Conservation (phyloP, 2,888 invertebrate genomes). For the Cosmopolites sordidus region DNA sequence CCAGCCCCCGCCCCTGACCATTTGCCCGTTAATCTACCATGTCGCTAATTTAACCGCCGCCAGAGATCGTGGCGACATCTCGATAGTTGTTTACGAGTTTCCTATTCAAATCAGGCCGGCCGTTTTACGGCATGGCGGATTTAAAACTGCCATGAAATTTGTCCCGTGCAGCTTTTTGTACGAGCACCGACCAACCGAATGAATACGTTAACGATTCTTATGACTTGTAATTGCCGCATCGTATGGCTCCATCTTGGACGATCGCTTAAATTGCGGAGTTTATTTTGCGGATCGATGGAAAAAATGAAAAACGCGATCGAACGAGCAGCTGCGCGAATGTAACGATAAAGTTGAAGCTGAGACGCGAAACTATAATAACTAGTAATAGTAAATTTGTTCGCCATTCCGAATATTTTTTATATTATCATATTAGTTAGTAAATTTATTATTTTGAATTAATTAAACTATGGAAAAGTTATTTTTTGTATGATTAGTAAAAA, state of each 20-base stretch:
- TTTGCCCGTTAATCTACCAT: background rate
- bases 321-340: background rate
- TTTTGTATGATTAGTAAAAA: no score
- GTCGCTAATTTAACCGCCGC: conserved; percentile 24
- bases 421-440: no score
- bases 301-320: background rate
- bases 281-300: background rate
- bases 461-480: no score
- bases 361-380: background rate
- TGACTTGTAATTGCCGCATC: conserved; percentile 21
- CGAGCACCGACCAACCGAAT: conserved; percentile 8
- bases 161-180: conserved; percentile 25
- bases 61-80: conserved; percentile 26
- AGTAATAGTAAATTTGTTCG: no score
- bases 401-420: no score
- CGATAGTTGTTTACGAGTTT: conserved; percentile 28
- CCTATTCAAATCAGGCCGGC: conserved; percentile 25
- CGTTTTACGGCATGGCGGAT: conserved; percentile 23
- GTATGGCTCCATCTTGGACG: conserved; percentile 1
- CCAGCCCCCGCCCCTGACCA: no score
- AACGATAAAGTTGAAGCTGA: background rate
- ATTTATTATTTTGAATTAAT: no score
- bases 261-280: background rate
- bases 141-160: conserved; percentile 26
- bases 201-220: conserved; percentile 27